Evolutionary conservation across 1,140 invertebrate species (phyloP).

Genomic region (Plutomurus gul): DNA sequence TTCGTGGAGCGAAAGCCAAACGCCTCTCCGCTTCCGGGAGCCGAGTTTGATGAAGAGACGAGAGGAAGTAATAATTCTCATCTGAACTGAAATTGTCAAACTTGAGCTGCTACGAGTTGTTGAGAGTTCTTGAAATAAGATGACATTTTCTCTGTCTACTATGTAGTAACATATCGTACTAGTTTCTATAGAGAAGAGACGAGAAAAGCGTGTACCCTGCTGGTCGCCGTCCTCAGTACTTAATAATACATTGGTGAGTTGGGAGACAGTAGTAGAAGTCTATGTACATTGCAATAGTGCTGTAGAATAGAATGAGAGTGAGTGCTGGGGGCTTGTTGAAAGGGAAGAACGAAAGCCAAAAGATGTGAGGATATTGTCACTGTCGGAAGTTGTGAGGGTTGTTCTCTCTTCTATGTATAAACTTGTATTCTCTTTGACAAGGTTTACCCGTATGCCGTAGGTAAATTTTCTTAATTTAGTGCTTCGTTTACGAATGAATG

Average conservation of each 20-base stretch:
- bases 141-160: not conserved
- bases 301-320: not conserved
- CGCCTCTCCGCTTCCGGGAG: constrained; percentile 16
- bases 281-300: no score
- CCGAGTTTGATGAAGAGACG: constrained; percentile 18
- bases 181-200: not conserved
- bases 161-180: not conserved
- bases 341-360: not conserved
- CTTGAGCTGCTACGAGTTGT: constrained; percentile 2
- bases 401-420: not conserved
- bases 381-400: constrained; percentile 18
- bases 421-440: not conserved
- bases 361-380: constrained; percentile 24
- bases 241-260: not conserved
- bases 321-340: constrained; percentile 8
- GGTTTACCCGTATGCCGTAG: not conserved
- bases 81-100: constrained; percentile 25
- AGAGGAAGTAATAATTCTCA: constrained; percentile 29
- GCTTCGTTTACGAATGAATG: not conserved
- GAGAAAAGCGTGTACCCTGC: no score
- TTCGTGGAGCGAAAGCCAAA: constrained; percentile 18
- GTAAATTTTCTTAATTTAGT: constrained; percentile 30
- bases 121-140: constrained; percentile 15
- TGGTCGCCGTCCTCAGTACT: no score
- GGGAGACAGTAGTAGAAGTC: not conserved